Base-by-base conservation (phyloP, 1,140 invertebrate genomes). In the Trissolcus basalis region DNA sequence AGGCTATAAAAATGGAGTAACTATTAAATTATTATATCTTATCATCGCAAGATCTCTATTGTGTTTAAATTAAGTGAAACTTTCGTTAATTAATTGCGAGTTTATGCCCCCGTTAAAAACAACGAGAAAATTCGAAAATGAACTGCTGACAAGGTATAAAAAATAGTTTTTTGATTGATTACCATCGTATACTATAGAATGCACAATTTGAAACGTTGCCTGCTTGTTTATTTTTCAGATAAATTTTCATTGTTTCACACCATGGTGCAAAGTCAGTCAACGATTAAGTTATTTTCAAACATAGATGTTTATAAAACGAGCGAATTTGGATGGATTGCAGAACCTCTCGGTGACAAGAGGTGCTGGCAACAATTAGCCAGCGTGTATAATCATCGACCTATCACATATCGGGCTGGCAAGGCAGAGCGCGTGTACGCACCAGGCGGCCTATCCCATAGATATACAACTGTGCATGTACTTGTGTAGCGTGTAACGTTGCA, bases 301-400 rank as follows among this genome's bases (percentile, higher is more conserved):
- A 39, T 39, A 39, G 2, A 39, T 39, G n/a, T 27, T 27, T 27
- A 27, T 27, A 27, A 6, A 27, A 27, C 19, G 6, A 27, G 19
- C 35, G 13, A 60, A 60, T 60, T 60, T 50, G 32, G 32, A 44
- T 39, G 64, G 32, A 36, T 45, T 35, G 33, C 44, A 48, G 44
- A 58, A 64, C 19, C 36, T 47, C 7, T 44, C 41, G 16, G 74
- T 71, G 67, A 77, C 74, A 67, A 77, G 74, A 27, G 19, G 74
- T 58, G 70, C 67, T 68, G 65, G 70, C 56, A 71, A 68, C 63
- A 77, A 71, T 77, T 80, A 72, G 74, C 59, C 54, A 64, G 44
- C 19, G 56, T 77, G 64, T 74, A 69, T n/a, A 27, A 73, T 77
- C 69, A 74, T 74, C 69, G 59, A 69, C 54, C 65, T 64, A 68